Evolutionary conservation across 2,888 invertebrate species (phyloP), one percentile per base, ranked within the genome.

Genomic region (Eupeodes latifasciatus): DNA sequence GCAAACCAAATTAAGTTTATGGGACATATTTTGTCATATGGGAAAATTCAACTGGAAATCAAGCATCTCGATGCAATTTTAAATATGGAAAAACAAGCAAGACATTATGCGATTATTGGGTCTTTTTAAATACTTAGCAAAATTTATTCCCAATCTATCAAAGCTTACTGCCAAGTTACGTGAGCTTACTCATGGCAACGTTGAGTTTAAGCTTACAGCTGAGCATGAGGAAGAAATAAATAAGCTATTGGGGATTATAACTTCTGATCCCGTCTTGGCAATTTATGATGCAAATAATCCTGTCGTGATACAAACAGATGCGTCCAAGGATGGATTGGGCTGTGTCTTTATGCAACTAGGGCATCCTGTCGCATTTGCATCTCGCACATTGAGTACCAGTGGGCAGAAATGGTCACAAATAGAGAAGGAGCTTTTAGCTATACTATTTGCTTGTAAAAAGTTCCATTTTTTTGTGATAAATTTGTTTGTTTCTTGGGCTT

Each of bases 371-470:
- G 90, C 91, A 16, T 92, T 90, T 90, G 91, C 91, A 11, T 92
- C 92, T 16, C 75, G 91, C 81, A 91, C 90, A 27, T 80, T 92
- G 19, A 91, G 84, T 16, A 57, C 79, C 27, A 89, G 90, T 34
- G 91, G 92, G 79, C 87, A 90, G 82, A 76, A 90, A 44, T 92
- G 92, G 89, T 90, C 92, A 4, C 92, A 93, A 90, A 92, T 93
- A 5, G 92, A 93, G 90, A 93, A 93, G 85, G 92, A 93, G 89
- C 76, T 92, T 10, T 87, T 93, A 69, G 92, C 92, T 27, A 27
- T 27, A 27, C 27, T 27, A 27, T 27, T 27, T 27, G 27, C 27
- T 27, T 27, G 27, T 27, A 27, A 1, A 27, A 27, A 27, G 27
- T 27, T 27, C 27, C 27, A 27, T 27, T 27, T 27, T 27, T 19